Percentiles rank a stretch among this genome's conserved stretches.
Evolutionary conservation across 2,113 vertebrate genomes (phyloP).

Genomic region (Myrmophylax atrothorax): DNA sequence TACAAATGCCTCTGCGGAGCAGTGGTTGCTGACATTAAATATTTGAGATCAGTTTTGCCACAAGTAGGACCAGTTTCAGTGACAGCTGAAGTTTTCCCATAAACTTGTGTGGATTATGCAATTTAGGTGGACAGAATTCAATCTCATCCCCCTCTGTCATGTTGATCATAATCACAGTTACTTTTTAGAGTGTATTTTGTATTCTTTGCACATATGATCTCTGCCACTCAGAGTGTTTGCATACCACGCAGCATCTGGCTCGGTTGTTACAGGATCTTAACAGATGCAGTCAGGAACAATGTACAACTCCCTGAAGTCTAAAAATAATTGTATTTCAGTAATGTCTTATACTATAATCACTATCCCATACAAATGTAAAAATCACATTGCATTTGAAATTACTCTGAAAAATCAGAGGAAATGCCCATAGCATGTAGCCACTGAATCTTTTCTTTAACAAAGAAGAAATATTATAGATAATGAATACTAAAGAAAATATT

Average conservation of each 20-base stretch:
- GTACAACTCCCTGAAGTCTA: slow-evolving; percentile 24
- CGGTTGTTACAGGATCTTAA: slow-evolving; percentile 7
- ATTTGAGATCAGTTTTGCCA: slow-evolving; percentile 9
- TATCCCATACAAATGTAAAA: background rate
- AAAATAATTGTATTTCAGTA: slow-evolving; percentile 36
- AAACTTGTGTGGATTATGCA: slow-evolving; percentile 1
- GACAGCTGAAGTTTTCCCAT: slow-evolving; percentile 31
- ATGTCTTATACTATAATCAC: background rate
- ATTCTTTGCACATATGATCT: slow-evolving; percentile 32
- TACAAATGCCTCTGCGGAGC: background rate
- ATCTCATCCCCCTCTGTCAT: background rate
- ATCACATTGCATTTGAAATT: background rate
- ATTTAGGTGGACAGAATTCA: slow-evolving; percentile 1
- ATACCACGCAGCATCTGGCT: slow-evolving; percentile 56
- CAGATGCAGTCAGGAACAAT: slow-evolving; percentile 46
- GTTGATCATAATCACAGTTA: slow-evolving; percentile 27
- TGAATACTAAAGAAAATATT: background rate
- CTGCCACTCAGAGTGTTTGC: slow-evolving; percentile 1
- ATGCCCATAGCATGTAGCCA: background rate
- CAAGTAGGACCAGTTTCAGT: background rate
- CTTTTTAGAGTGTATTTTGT: background rate
- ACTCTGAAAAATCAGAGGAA: background rate
- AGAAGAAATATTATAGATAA: background rate
- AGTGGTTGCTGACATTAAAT: background rate
- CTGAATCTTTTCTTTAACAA: background rate